Evolutionary conservation across 2,797 vertebrate species (phyloP).

Genomic region (Melanotaenia pygmaea): DNA sequence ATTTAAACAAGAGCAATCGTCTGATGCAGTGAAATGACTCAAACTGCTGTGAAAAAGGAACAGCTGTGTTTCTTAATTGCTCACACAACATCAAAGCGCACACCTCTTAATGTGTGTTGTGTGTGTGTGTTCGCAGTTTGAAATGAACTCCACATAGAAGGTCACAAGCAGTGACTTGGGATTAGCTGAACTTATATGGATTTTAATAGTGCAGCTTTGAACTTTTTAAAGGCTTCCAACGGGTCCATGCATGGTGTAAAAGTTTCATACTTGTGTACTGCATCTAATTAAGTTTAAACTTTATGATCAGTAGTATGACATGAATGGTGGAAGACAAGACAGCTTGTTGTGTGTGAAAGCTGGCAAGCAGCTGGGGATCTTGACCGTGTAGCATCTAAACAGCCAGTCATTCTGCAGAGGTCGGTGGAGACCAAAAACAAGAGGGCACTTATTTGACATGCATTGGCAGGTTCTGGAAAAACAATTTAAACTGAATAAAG

Average conservation of each 20-base stretch:
- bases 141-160: constrained; percentile 26
- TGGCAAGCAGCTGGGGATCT: background rate
- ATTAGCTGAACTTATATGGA: constrained; percentile 16
- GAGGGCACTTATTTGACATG: background rate
- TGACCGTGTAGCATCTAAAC: background rate
- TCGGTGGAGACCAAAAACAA: background rate
- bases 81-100: constrained; percentile 46
- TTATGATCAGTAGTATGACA: background rate
- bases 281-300: background rate
- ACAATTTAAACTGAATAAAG: background rate
- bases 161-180: constrained; percentile 34
- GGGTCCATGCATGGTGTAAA: background rate
- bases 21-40: constrained; percentile 26
- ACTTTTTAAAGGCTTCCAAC: constrained; percentile 12
- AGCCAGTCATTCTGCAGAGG: background rate
- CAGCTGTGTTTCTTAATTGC: constrained; percentile 62
- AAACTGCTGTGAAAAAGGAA: constrained; percentile 42
- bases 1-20: constrained; percentile 26
- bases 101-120: constrained; percentile 30
- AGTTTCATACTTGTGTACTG: background rate
- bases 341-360: background rate
- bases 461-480: background rate
- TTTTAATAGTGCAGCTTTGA: background rate
- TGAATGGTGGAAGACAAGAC: background rate
- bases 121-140: constrained; percentile 14